Base-by-base conservation (phyloP, 37 sponge, comb jelly and placozoan species). In the Mnemiopsis leidyi region DNA sequence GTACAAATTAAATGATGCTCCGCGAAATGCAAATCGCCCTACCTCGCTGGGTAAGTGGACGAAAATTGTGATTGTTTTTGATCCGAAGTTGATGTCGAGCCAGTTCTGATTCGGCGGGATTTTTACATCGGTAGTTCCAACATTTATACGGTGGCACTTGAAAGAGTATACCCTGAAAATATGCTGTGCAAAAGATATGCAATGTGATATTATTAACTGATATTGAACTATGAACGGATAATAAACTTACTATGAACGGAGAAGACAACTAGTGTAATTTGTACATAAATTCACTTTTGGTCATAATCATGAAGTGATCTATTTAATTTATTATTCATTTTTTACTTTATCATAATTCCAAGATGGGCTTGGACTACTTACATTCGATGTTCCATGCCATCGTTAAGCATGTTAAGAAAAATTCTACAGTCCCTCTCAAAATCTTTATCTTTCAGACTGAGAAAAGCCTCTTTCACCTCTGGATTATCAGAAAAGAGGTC, bases 31-130 rank as follows among this genome's bases (percentile, higher is more conserved):
- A n/a, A n/a, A n/a, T n/a, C n/a, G n/a, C n/a, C n/a, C n/a, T 13
- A 71, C 73, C 73, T 71, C 73, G 30, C 24, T 28, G 5, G 25
- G 73, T 71, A 28, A 18, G 3, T n/a, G 79, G 2, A 85, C 90
- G 36, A 40, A 85, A 9, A 85, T 85, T 18, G 90, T 40, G 0
- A 85, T 13, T 5, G 90, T 25, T 1, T 39, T n/a, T 1, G 90
- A 85, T 32, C 90, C 90, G 23, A 85, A 85, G 48, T 85, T 85
- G 16, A 85, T 29, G 25, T 85, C 90, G 26, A 85, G 36, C 90
- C 90, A 85, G 24, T 39, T 38, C 61, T 85, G 90, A 26, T 85
- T 23, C 3, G 40, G 29, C 16, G 90, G 48, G n/a, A 85, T 85
- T 2, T 85, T 7, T 5, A 85, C 29, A 38, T 85, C 90, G 0